phyloP scores from a whole-genome alignment of 2,113 vertebrate genomes.

The Mustelus asterias region DNA sequence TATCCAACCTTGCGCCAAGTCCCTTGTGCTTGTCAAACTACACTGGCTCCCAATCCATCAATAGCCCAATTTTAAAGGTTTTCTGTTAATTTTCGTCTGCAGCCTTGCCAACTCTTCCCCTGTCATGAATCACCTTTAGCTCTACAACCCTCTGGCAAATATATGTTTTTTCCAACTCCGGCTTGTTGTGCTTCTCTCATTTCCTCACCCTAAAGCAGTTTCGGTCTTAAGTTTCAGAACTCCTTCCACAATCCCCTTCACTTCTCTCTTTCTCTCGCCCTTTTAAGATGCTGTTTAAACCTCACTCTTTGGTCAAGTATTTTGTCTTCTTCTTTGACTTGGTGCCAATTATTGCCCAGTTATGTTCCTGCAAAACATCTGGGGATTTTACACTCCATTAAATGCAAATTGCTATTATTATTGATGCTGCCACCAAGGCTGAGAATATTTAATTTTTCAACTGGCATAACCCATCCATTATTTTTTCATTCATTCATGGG shows the following conservation, averaged over 20 bases:
- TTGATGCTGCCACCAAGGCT: background rate
- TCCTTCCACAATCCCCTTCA: background rate
- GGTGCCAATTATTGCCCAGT: background rate
- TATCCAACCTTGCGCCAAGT: background rate
- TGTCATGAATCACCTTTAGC: background rate
- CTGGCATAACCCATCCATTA: background rate
- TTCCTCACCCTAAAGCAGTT: background rate
- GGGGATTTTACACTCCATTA: background rate
- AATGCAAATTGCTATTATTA: background rate
- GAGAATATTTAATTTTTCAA: background rate
- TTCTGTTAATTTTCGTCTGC: background rate
- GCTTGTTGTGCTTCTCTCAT: background rate
- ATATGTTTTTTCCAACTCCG: background rate
- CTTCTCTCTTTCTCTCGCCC: background rate
- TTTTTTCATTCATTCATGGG: too few species aligned
- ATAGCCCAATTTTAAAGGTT: background rate
- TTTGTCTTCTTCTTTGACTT: background rate
- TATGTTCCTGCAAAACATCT: background rate
- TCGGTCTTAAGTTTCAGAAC: background rate
- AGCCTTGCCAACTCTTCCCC: background rate
- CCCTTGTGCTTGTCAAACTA: background rate
- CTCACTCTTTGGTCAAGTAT: background rate
- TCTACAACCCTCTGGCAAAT: background rate
- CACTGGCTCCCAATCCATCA: background rate
- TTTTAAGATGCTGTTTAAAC: background rate